Percentiles rank a stretch among this genome's conserved stretches.
Conservation (phyloP, 2,113 vertebrate genomes). For the Pontoporia blainvillei region DNA sequence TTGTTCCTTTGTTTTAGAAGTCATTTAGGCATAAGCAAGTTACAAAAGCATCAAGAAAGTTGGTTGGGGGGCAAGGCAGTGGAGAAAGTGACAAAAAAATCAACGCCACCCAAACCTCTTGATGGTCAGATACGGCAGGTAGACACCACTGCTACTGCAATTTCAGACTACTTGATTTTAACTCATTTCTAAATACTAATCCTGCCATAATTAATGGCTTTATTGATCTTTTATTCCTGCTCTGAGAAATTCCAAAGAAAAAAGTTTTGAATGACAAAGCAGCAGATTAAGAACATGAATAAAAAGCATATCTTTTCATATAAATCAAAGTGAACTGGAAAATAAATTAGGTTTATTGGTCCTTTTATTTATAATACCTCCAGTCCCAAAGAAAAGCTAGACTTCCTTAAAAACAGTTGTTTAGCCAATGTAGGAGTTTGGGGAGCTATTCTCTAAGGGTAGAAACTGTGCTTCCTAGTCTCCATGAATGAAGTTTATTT, state of each 20-base stretch:
- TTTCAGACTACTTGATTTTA: background rate
- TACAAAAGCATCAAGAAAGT: background rate
- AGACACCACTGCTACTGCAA: background rate
- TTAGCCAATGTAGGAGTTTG: background rate
- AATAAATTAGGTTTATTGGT: background rate
- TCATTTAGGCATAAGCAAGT: background rate
- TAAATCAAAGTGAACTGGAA: background rate
- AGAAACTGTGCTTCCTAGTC: slow-evolving; percentile 1
- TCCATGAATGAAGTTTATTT: background rate
- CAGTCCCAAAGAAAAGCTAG: background rate
- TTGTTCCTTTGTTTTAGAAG: slow-evolving; percentile 21
- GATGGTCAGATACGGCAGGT: background rate
- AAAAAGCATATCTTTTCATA: background rate
- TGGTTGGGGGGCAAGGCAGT: background rate
- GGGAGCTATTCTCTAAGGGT: background rate
- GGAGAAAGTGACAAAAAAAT: slow-evolving; percentile 7
- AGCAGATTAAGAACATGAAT: background rate
- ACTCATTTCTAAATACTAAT: slow-evolving; percentile 24
- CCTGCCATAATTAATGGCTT: background rate
- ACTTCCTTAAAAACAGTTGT: background rate
- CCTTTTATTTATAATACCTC: background rate
- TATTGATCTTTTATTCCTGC: slow-evolving; percentile 4
- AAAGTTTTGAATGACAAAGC: background rate
- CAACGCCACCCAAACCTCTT: background rate
- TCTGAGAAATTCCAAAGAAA: slow-evolving; percentile 31